Percentiles rank a stretch among this genome's conserved stretches.
Conservation (phyloP, 2,113 vertebrate species). For the Esox niger region DNA sequence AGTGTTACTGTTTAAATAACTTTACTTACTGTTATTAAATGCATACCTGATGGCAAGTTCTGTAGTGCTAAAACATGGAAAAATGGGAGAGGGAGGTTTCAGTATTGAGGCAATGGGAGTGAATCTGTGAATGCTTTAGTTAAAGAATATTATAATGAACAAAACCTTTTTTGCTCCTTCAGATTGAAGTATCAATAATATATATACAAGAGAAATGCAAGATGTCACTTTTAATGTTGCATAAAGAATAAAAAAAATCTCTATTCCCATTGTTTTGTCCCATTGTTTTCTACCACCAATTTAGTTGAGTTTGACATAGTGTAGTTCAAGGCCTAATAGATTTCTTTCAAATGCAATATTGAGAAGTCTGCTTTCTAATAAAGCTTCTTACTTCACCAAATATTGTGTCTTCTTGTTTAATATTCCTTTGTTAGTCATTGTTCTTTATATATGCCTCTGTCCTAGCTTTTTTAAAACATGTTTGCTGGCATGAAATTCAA, state of each 20-base stretch:
- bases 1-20: too few species aligned
- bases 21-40: too few species aligned
- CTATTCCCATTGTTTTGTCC: slow-evolving; percentile 64
- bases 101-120: slow-evolving; percentile 43
- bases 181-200: slow-evolving; percentile 67
- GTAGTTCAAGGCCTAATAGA: slow-evolving; percentile 61
- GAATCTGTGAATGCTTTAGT: slow-evolving; percentile 51
- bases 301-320: slow-evolving; percentile 51
- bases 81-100: slow-evolving; percentile 55
- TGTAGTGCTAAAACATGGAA: slow-evolving; percentile 52
- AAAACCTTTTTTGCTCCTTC: slow-evolving; percentile 68
- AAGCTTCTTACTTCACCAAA: slow-evolving; percentile 73
- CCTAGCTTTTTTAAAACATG: too few species aligned
- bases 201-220: slow-evolving; percentile 65
- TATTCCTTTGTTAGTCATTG: neutral
- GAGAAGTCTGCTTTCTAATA: slow-evolving; percentile 78
- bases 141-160: slow-evolving; percentile 47
- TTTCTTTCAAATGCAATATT: slow-evolving; percentile 76
- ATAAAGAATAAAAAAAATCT: slow-evolving; percentile 54
- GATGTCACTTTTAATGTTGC: slow-evolving; percentile 69
- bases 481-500: too few species aligned
- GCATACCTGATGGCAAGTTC: too few species aligned
- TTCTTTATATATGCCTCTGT: neutral
- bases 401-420: slow-evolving; percentile 13
- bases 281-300: slow-evolving; percentile 53